Evolutionary conservation across 2,113 vertebrate species (phyloP).

Genomic region (Chroicocephalus ridibundus): DNA sequence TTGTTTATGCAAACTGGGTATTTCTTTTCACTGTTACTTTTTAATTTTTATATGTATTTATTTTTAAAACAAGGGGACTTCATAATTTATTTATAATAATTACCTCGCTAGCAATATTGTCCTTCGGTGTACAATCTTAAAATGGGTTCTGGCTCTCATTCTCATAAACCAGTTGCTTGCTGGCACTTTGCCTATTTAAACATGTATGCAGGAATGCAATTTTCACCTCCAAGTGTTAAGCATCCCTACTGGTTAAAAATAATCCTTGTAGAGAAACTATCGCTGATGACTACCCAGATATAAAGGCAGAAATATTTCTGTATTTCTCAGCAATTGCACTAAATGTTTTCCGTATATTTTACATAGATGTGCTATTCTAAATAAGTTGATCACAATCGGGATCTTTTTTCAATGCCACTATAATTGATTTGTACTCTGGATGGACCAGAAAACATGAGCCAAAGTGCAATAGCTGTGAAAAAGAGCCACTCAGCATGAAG

Average conservation of each 20-base stretch:
- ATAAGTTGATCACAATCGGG: background rate
- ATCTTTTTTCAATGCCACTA: background rate
- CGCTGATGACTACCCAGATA: background rate
- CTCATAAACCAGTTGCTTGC: background rate
- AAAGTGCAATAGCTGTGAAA: background rate
- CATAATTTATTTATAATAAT: background rate
- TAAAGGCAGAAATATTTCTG: background rate
- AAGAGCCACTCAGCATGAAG: background rate
- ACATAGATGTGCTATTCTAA: background rate
- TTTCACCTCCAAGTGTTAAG: conserved; percentile 14
- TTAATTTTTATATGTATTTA: background rate
- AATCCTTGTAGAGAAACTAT: background rate
- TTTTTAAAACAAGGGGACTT: background rate
- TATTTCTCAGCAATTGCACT: background rate
- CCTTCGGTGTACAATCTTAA: background rate
- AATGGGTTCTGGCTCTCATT: background rate
- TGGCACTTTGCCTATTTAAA: background rate
- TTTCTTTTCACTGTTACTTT: background rate
- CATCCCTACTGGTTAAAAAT: background rate
- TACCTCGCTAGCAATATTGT: background rate
- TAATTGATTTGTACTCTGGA: background rate
- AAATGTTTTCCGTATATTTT: background rate
- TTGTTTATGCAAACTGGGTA: background rate
- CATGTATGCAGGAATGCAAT: background rate
- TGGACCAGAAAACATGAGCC: background rate